phyloP scores from a whole-genome alignment of 2,113 vertebrate genomes.

The Laticauda colubrina region DNA sequence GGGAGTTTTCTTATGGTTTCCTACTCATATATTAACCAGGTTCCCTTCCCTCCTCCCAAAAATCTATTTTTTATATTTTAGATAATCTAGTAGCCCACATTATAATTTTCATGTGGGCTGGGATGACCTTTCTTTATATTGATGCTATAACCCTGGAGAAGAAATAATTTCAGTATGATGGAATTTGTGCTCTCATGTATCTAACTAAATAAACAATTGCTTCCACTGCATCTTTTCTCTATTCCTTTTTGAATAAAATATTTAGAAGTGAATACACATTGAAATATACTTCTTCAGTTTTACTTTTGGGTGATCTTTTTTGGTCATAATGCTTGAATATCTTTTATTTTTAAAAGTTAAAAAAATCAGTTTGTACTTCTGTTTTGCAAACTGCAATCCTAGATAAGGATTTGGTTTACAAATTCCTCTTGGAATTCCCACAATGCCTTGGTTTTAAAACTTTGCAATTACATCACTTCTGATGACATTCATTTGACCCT shows the following conservation, averaged over 20 bases:
- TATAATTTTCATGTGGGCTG: background rate
- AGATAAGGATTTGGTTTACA: conserved; percentile 11
- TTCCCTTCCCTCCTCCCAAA: background rate
- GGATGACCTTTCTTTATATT: background rate
- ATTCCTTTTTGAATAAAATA: conserved; percentile 18
- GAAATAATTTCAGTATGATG: background rate
- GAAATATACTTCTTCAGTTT: background rate
- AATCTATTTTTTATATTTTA: background rate
- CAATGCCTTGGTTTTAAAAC: conserved; percentile 4
- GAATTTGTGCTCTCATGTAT: background rate
- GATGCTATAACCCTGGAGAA: background rate
- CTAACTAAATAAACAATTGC: background rate
- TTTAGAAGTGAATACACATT: background rate
- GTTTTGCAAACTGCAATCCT: background rate
- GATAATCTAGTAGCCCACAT: background rate
- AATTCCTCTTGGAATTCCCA: background rate
- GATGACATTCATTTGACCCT: background rate
- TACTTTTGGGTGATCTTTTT: background rate
- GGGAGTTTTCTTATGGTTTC: background rate
- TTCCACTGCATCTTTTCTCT: fast-evolving
- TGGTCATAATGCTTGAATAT: background rate
- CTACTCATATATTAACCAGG: background rate
- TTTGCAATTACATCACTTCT: background rate
- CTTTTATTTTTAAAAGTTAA: background rate
- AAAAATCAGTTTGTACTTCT: background rate